Base-by-base conservation (phyloP, 1,140 invertebrate genomes). In the Neodiprion lecontei region DNA sequence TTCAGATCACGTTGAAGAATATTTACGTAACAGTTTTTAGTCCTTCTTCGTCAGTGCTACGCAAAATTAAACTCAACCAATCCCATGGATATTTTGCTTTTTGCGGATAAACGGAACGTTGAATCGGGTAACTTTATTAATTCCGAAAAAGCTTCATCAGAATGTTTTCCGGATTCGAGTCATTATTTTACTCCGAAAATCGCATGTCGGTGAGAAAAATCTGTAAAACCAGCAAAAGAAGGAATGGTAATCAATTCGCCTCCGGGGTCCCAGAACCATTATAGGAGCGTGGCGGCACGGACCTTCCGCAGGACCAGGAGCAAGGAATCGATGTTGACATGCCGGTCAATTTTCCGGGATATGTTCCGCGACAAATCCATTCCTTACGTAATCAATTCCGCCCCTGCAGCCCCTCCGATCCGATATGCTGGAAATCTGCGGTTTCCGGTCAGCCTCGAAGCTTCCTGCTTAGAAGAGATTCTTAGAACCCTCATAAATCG, bases 301-400 rank as follows among this genome's bases (percentile, higher is more conserved):
- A 40, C 2, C 28, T 40, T 40, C 28, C 2, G 53, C 53, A 61
- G 53, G 53, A 61, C 53, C 53, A 9, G 9, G 8, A 61, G 5
- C 53, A 61, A 61, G 53, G 8, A 61, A 61, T 61, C 67, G 40
- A 69, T 69, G 40, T 69, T 69, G 67, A 69, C 67, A 69, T 69
- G 40, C 67, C 67, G 21, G 40, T 47, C 67, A 69, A 69, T 69
- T 69, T 69, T 69, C 67, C 17, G 40, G 67, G 67, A 21, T 14
- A 47, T 61, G 23, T 17, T 69, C 67, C 40, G 14, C 5, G 23
- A 23, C 14, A 11, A 69, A 69, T 69, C 67, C 14, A 69, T 69
- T 23, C 17, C 17, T 17, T 14, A 65, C 61, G 61, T 65, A 65
- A 65, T 65, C 61, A 40, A 40, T 40, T 40, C 12, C 1, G 12